Base-by-base conservation (phyloP, 30 jellyfish, hydroid and myxozoan species). In the Hydractinia symbiolongicarpus region DNA sequence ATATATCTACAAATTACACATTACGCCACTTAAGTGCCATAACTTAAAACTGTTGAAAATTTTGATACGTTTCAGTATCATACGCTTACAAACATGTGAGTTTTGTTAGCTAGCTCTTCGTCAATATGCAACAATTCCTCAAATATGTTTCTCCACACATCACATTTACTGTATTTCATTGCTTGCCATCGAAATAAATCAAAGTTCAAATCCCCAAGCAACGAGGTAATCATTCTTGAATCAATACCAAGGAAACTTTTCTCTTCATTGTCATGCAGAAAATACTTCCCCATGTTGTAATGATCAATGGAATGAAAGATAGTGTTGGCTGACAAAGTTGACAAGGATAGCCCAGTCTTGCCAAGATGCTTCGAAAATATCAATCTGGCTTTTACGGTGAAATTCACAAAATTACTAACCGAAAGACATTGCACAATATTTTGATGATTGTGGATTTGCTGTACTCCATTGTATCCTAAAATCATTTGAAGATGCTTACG, bases 21-120 rank as follows among this genome's bases (percentile, higher is more conserved):
- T 30, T 30, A 30, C 44, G 2, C 44, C 44, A 30, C 44, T 30
- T 30, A 30, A 30, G 44, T 30, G 44, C 44, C 44, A 30, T 30
- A 30, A 30, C 44, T 30, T 30, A 30, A 30, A 30, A 30, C 44
- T 30, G 44, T 2, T 30, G 44, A 30, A 30, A 30, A 30, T 30
- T 2, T 30, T 30, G 44, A 30, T 30, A 1, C 44, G 44, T 30
- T 30, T 30, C 44, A 30, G 44, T 30, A 30, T 71, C 51, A 71
- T 71, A 71, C 80, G 52, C 80, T 71, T 54, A 71, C 80, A 71
- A 71, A 71, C 80, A 71, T 71, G 52, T 71, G 80, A 49, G 51
- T 58, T 71, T 71, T 71, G 80, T 71, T 58, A 15, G 80, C 80
- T 8, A 71, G 60, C n/a, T 71, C 55, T 20, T 30, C 66, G 51